Base-by-base conservation (phyloP, 2,888 invertebrate genomes). In the Nymphalis urticae region DNA sequence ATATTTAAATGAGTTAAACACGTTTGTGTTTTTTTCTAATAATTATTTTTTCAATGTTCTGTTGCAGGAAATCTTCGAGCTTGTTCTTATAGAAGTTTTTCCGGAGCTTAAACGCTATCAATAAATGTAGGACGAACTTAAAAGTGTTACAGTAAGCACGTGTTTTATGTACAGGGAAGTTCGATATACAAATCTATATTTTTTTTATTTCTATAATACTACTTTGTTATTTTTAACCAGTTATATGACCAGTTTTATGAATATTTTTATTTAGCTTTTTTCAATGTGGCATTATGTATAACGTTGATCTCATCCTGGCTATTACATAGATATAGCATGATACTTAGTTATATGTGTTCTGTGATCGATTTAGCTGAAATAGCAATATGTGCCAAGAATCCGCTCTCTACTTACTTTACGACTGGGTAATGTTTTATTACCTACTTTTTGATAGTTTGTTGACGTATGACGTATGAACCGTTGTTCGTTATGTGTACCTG, bases 21-120 rank as follows among this genome's bases (percentile, higher is more conserved):
- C 17, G 51, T 48, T 24, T 47, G 21, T 48, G 56, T 56, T 32
- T 56, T 56, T n/a, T 8, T 56, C 0, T 32, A 21, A 19, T 42
- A 7, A 50, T 58, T 2, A 19, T 42, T 54, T 56, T 0, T 42
- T 7, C 19, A 58, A 32, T 58, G 1, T 58, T 58, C 42, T 58
- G 36, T 58, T 42, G 1, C 89, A 96, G 96, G 95, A 95, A 82
- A 86, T 96, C 72, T 92, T 96, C 74, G 95, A 95, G 85, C 87
- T 95, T 62, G 86, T 95, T 62, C 90, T 96, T 77, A 84, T 94
- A 72, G 95, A 95, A 86, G 92, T 95, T 76, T 96, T 95, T 82
- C 95, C 95, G 19, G 95, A 96, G 88, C 91, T 95, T 75, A 94
- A 94, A 74, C 93, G 94, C 74, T 93, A 93, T 77, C 86, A 89